phyloP scores from a whole-genome alignment of 2,797 vertebrate species.

The Cyclopterus lumpus region DNA sequence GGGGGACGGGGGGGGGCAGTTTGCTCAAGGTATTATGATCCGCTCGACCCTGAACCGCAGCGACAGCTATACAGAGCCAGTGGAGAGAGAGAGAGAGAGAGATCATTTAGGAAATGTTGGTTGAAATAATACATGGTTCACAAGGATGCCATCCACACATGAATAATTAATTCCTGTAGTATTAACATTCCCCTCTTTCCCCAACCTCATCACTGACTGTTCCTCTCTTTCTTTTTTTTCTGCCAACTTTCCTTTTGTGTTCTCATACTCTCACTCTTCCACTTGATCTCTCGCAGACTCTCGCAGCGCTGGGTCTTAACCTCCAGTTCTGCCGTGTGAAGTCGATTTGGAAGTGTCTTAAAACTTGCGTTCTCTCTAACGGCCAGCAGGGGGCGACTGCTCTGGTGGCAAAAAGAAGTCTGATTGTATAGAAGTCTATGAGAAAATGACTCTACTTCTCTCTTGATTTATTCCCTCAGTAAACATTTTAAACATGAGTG shows the following conservation, averaged over 20 bases:
- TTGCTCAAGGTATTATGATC: constrained; percentile 42
- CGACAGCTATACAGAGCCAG: constrained; percentile 13
- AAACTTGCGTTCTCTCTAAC: too few relatives aligned
- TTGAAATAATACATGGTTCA: constrained; percentile 62
- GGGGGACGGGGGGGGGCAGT: background rate
- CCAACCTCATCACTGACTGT: constrained; percentile 8
- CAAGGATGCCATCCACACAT: constrained; percentile 34
- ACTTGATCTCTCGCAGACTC: background rate
- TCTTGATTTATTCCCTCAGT: too few relatives aligned
- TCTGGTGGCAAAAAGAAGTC: too few relatives aligned
- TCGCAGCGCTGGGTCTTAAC: background rate
- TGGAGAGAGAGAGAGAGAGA: background rate
- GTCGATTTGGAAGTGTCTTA: too few relatives aligned
- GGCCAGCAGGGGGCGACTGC: too few relatives aligned
- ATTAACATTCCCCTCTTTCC: background rate
- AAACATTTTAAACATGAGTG: too few relatives aligned
- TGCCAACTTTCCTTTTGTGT: background rate
- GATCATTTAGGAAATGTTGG: constrained; percentile 44
- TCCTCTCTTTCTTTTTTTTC: background rate
- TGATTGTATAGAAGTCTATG: too few relatives aligned
- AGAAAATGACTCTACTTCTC: too few relatives aligned
- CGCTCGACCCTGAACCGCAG: constrained; percentile 18
- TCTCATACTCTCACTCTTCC: background rate
- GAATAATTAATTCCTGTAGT: constrained; percentile 48
- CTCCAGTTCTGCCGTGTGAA: too few relatives aligned